Conservation (phyloP, 2,113 vertebrate species). For the Leucopternis melanops region DNA sequence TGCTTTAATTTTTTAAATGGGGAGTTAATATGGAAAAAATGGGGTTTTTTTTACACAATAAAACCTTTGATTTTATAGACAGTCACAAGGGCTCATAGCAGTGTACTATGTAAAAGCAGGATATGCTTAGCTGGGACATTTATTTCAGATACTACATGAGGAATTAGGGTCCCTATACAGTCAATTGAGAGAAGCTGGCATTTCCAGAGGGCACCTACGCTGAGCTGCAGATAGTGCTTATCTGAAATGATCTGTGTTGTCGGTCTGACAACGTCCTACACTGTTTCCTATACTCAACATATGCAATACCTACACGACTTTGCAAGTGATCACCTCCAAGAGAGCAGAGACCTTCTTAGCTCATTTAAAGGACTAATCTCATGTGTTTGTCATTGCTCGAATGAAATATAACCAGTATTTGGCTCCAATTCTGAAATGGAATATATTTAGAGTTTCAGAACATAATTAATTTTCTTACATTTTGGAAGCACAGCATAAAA, state of each 20-base stretch:
- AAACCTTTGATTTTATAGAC: not conserved
- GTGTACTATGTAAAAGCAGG: not conserved
- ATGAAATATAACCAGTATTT: not conserved
- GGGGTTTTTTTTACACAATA: rapidly evolving
- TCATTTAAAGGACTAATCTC: not conserved
- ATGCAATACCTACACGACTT: not conserved
- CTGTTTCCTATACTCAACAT: not conserved
- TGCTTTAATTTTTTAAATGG: not conserved
- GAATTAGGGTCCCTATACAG: not conserved
- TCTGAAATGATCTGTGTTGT: not conserved
- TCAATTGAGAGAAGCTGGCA: not conserved
- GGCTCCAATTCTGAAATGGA: not conserved
- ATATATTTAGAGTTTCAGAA: not conserved
- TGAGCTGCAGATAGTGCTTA: not conserved
- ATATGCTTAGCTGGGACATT: not conserved
- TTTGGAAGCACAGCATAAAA: not conserved
- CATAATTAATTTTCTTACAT: not conserved
- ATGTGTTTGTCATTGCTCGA: not conserved
- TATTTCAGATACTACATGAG: not conserved
- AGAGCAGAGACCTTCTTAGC: not conserved
- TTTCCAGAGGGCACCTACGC: not conserved
- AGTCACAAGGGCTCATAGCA: not conserved
- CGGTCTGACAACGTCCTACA: not conserved
- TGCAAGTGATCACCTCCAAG: not conserved
- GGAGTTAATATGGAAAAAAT: not conserved